These are phyloP conservation scores for Lampropteryx suffumata DNA, from an alignment of 2,888 invertebrate genomes.

Conservation along the genomic window DNA sequence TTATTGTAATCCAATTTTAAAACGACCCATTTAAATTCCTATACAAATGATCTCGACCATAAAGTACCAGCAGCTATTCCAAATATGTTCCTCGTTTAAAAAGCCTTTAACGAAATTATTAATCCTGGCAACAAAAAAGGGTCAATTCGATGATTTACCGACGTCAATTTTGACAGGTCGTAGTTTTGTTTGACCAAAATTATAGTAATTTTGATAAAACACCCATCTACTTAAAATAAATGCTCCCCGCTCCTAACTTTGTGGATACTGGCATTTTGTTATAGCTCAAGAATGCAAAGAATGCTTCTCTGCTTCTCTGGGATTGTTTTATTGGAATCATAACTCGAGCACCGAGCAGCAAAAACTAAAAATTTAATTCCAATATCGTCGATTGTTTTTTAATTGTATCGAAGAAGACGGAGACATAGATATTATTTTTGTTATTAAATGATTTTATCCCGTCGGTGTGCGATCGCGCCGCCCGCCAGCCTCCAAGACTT, in stretches of 20 bases:
- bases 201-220: constrained; percentile 80
- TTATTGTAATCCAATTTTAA: constrained; percentile 64
- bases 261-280: constrained; percentile 57
- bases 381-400: constrained; percentile 38
- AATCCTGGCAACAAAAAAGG: constrained; percentile 70
- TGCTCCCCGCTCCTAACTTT: constrained; percentile 57
- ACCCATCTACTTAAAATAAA: constrained; percentile 77
- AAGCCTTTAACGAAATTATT: constrained; percentile 80
- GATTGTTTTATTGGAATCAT: constrained; percentile 44
- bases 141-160: constrained; percentile 76
- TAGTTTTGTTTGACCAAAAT: constrained; percentile 79
- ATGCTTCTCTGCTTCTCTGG: constrained; percentile 43
- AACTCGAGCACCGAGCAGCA: constrained; percentile 27
- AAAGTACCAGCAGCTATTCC: constrained; percentile 74
- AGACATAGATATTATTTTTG: constrained; percentile 40
- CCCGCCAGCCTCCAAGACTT: constrained; percentile 46
- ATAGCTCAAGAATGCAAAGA: constrained; percentile 63
- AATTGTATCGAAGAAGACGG: constrained; percentile 39
- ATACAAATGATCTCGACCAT: constrained; percentile 67
- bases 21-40: constrained; percentile 69
- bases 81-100: constrained; percentile 77
- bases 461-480: constrained; percentile 37
- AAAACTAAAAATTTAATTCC: constrained; percentile 28
- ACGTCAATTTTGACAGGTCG: constrained; percentile 79
- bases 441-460: constrained; percentile 48